Evolutionary conservation across 2,888 invertebrate species (phyloP).

Genomic region (Stramonita haemastoma): DNA sequence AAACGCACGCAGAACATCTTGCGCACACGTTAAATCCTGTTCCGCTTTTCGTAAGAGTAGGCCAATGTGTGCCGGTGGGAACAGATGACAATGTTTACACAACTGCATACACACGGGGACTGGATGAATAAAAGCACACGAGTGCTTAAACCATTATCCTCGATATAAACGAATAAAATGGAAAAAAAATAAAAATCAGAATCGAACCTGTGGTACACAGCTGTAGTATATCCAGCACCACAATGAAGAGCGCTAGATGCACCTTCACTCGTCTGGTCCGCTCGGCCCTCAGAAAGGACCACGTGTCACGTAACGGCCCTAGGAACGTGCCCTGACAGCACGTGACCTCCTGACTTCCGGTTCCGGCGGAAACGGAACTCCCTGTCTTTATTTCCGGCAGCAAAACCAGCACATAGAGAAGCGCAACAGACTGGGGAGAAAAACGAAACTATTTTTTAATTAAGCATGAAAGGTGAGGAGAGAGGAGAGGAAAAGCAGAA

Average conservation of each 20-base stretch:
- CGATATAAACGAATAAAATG: too few species aligned
- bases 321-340: conserved; percentile 26
- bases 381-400: conserved; percentile 27
- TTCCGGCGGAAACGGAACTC: background rate
- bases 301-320: conserved; percentile 30
- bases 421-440: background rate
- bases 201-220: conserved; percentile 54
- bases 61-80: too few species aligned
- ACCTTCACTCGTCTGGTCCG: conserved; percentile 51
- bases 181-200: too few species aligned
- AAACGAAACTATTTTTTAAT: background rate
- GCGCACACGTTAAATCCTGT: too few species aligned
- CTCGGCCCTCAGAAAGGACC: conserved; percentile 54
- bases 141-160: too few species aligned
- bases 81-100: too few species aligned
- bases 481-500: background rate
- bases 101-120: too few species aligned
- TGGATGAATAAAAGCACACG: too few species aligned
- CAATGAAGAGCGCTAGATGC: conserved; percentile 53
- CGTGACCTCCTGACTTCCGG: conserved; percentile 17
- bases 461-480: background rate
- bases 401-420: background rate
- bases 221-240: conserved; percentile 56
- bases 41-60: too few species aligned
- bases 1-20: too few species aligned